A percentile compares a stretch with the other conserved stretches of the same genome.
These are phyloP conservation scores for Pycnomerus fuliginosus DNA, from an alignment of 2,888 invertebrate species.

Conservation along the genomic window DNA sequence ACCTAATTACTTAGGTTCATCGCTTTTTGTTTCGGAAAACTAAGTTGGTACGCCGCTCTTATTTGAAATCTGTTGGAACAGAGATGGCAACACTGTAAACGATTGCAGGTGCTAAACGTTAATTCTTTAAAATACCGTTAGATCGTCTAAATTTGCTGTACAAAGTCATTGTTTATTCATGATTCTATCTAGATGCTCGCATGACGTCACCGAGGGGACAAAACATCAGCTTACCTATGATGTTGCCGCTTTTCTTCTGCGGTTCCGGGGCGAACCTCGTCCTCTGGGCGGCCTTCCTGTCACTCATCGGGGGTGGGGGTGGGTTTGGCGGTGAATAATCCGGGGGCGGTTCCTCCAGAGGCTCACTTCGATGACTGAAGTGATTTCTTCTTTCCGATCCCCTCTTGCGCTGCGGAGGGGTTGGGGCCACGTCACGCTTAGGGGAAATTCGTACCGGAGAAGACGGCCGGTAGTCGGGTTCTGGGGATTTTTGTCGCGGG, in stretches of 20 bases:
- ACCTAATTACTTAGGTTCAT: too few relatives aligned
- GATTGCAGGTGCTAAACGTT: too few relatives aligned
- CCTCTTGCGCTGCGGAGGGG: conserved; percentile 65
- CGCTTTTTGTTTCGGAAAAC: too few relatives aligned
- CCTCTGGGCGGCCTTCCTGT: conserved; percentile 65
- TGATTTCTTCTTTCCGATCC: conserved; percentile 55
- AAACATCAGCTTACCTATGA: conserved; percentile 45
- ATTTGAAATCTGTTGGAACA: too few relatives aligned
- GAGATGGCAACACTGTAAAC: too few relatives aligned
- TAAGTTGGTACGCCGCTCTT: too few relatives aligned
- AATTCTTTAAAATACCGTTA: too few relatives aligned
- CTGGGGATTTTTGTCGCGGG: conserved; percentile 32
- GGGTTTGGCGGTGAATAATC: conserved; percentile 65
- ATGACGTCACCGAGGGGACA: too few relatives aligned
- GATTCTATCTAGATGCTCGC: too few relatives aligned
- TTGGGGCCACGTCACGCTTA: conserved; percentile 55
- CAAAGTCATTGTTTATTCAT: too few relatives aligned
- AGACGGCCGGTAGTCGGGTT: conserved; percentile 1
- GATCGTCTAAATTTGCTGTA: too few relatives aligned
- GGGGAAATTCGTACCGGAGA: conserved; percentile 33
- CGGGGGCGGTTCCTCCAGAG: conserved; percentile 66
- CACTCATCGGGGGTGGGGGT: conserved; percentile 44
- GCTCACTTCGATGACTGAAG: conserved; percentile 43
- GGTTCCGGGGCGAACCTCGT: conserved; percentile 65
- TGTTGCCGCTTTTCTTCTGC: conserved; percentile 51